Conservation (phyloP, 2,797 vertebrate genomes). For the Esox lucius region DNA sequence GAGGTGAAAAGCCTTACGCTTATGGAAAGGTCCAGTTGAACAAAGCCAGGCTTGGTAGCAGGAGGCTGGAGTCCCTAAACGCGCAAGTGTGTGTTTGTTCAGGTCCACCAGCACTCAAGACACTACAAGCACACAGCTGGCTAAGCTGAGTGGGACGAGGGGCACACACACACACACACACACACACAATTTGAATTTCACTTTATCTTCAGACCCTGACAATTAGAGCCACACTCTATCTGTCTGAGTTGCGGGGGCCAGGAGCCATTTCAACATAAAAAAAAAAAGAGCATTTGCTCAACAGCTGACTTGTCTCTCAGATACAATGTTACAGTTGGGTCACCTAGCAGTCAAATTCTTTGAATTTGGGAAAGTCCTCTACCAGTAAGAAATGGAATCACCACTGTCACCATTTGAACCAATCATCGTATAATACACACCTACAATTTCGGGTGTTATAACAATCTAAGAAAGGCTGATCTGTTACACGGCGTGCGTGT, state of each 20-base stretch:
- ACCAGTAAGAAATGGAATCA: too few relatives aligned
- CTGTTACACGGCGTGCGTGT: background rate
- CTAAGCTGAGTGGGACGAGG: background rate
- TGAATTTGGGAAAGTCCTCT: too few relatives aligned
- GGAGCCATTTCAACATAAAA: constrained; percentile 18
- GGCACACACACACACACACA: constrained; percentile 12
- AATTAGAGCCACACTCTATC: constrained; percentile 59
- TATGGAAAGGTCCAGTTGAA: too few relatives aligned
- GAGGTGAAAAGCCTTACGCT: too few relatives aligned
- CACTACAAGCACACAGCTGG: constrained; percentile 13
- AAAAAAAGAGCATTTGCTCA: too few relatives aligned
- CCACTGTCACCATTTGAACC: background rate
- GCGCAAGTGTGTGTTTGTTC: constrained; percentile 10
- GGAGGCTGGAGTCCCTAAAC: constrained; percentile 7
- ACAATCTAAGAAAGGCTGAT: background rate
- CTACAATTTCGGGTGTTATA: background rate
- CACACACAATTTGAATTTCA: constrained; percentile 45
- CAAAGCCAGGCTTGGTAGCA: constrained; percentile 7
- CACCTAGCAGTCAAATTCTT: too few relatives aligned
- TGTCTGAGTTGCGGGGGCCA: constrained; percentile 43
- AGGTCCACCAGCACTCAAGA: constrained; percentile 5
- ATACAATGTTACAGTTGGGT: too few relatives aligned
- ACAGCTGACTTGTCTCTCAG: too few relatives aligned
- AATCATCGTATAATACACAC: background rate
- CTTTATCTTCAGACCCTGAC: constrained; percentile 54